phyloP scores from a whole-genome alignment of 2,113 vertebrate genomes.

The Charina bottae region DNA sequence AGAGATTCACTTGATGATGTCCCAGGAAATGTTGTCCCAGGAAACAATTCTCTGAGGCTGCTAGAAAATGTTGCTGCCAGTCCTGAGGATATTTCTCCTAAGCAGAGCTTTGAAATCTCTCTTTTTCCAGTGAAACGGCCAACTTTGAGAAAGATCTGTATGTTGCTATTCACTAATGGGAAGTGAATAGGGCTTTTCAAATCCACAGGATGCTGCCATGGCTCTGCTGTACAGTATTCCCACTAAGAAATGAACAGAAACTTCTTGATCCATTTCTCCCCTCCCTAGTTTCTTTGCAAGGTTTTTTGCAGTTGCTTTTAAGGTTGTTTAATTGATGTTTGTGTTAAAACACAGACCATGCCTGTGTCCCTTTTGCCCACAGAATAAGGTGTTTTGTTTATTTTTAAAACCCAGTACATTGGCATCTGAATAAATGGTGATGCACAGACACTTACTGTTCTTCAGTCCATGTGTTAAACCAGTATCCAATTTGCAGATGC shows the following conservation, averaged over 20 bases:
- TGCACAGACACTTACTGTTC: background rate
- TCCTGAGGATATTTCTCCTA: slow-evolving; percentile 29
- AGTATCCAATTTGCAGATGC: background rate
- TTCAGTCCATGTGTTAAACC: background rate
- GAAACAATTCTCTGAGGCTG: slow-evolving; percentile 5
- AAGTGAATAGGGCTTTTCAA: slow-evolving; percentile 53
- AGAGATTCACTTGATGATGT: background rate
- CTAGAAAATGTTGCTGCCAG: background rate
- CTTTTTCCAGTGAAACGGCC: background rate
- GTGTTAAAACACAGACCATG: slow-evolving; percentile 19
- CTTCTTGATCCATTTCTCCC: background rate
- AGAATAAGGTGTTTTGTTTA: background rate
- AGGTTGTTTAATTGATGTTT: background rate
- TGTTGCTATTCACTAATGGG: slow-evolving; percentile 13
- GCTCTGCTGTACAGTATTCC: slow-evolving; percentile 2
- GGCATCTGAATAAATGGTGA: background rate
- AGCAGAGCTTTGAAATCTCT: background rate
- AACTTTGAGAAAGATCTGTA: slow-evolving; percentile 12
- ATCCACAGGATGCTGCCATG: background rate
- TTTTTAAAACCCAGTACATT: slow-evolving; percentile 6
- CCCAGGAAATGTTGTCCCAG: slow-evolving; percentile 1
- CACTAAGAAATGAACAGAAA: background rate
- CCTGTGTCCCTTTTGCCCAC: background rate
- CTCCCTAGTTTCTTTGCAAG: background rate
- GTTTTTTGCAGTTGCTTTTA: slow-evolving; percentile 19